These are phyloP conservation scores for Tokudaia muenninki DNA, from an alignment of 2,797 vertebrate genomes.

Conservation along the genomic window DNA sequence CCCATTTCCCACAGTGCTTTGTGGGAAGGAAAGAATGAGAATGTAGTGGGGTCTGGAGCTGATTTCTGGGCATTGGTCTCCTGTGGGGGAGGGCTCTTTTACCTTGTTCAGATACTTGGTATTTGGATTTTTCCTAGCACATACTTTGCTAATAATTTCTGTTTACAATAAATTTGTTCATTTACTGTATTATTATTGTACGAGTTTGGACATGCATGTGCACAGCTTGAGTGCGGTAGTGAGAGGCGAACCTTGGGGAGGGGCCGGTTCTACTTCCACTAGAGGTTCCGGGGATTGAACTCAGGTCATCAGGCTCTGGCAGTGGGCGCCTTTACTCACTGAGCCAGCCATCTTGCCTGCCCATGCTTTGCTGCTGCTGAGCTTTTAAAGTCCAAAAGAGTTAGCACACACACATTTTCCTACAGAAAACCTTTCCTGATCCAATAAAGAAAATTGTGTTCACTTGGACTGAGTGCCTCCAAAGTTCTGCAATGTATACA, in stretches of 20 bases:
- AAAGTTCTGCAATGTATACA: not conserved
- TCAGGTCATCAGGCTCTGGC: not conserved
- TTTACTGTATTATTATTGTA: not conserved
- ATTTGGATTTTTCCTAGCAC: not conserved
- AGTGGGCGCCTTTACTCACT: fast-evolving
- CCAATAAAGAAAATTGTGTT: not conserved
- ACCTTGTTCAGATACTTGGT: not conserved
- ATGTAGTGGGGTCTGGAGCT: not conserved
- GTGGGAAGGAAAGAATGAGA: fast-evolving
- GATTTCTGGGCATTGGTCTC: not conserved
- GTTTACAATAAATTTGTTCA: not conserved
- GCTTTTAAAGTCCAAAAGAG: conserved; percentile 11
- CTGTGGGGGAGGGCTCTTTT: not conserved
- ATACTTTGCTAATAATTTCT: not conserved
- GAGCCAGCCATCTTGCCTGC: not conserved
- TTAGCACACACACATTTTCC: not conserved
- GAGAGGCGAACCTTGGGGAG: not conserved
- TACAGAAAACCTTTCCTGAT: not conserved
- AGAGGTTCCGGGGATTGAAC: not conserved
- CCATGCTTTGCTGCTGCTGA: not conserved
- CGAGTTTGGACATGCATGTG: not conserved
- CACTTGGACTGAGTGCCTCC: not conserved
- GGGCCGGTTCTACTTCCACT: not conserved
- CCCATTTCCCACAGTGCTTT: too few species aligned
- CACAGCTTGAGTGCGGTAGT: not conserved